Base-by-base conservation (phyloP, 2,888 invertebrate species). In the Incurvaria masculella region DNA sequence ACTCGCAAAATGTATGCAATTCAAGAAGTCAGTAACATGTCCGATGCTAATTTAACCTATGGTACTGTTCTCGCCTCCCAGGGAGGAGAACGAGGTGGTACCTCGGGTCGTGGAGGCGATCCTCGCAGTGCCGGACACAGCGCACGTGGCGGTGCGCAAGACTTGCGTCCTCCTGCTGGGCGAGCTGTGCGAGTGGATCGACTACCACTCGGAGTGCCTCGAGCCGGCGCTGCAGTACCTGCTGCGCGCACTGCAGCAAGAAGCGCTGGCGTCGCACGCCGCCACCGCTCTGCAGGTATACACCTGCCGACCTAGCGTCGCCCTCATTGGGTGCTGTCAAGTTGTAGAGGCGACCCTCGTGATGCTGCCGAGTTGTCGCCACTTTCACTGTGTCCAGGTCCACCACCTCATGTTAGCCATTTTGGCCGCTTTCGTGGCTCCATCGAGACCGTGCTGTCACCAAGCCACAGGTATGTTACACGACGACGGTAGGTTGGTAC, bases 111-210 rank as follows among this genome's bases (percentile, higher is more conserved):
- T 97, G 11, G 90, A 94, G 64, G 93, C 94, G 14, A 92, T 97
- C 52, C 72, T 97, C 38, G 86, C 86, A 54, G 85, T 96, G 63
- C 93, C 95, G 0, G 86, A 86, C 56, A 85, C 85, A 21, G 84
- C 88, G 0, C 97, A 97, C 66, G 81, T 91, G 23, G 93, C 94
- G 0, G 94, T 98, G 0, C 83, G 91, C 48, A 87, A 90, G 64
- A 97, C 97, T 0, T 93, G 95, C 57, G 86, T 95, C 49, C 80
- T 89, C 56, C 75, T 97, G 44, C 75, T 97, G 42, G 96, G 95
- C 1, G 95, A 97, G 72, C 80, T 97, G 38, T 89, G 92, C 64
- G 97, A 98, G 66, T 98, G 97, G 97, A 88, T 97, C 47, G 91
- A 94, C 61, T 83, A 84, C 57, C 95, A 97, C 74, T 84, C 92